phyloP scores from a whole-genome alignment of 2,113 vertebrate species.

The Mormoops blainvillei region DNA sequence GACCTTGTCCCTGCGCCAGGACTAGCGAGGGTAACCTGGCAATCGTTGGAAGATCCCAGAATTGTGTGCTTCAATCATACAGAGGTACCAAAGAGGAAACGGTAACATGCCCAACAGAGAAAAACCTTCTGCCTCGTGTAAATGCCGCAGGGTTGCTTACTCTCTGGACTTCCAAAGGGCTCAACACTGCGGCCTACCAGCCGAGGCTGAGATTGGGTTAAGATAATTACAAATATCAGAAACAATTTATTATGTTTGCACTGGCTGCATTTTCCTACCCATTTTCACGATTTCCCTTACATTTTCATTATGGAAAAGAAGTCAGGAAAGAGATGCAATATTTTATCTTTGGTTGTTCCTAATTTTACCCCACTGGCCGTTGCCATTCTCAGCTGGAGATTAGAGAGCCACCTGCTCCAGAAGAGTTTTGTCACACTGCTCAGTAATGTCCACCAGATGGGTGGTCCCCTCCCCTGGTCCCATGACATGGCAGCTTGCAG shows the following conservation, averaged over 20 bases:
- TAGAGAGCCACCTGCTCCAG: not conserved
- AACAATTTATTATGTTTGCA: not conserved
- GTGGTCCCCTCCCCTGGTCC: too few relatives aligned
- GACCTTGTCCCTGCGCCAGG: not conserved
- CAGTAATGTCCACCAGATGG: rapidly evolving
- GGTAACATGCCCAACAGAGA: rapidly evolving
- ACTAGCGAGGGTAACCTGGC: not conserved
- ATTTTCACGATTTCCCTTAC: not conserved
- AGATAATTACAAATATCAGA: not conserved
- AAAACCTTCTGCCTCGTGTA: not conserved
- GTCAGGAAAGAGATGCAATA: not conserved
- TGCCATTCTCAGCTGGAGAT: not conserved
- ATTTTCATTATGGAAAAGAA: not conserved
- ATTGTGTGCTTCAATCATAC: rapidly evolving
- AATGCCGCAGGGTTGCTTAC: too few relatives aligned
- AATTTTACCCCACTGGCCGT: not conserved
- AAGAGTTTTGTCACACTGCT: rapidly evolving
- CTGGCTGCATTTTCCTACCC: not conserved
- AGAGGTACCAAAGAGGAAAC: not conserved
- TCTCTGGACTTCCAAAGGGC: not conserved
- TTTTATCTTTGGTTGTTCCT: not conserved
- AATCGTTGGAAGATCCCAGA: not conserved
- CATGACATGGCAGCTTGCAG: not conserved
- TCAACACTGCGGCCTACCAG: not conserved
- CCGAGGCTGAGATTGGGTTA: not conserved